phyloP scores from a whole-genome alignment of 2,888 invertebrate genomes.

The Tetrapedia diversipes region DNA sequence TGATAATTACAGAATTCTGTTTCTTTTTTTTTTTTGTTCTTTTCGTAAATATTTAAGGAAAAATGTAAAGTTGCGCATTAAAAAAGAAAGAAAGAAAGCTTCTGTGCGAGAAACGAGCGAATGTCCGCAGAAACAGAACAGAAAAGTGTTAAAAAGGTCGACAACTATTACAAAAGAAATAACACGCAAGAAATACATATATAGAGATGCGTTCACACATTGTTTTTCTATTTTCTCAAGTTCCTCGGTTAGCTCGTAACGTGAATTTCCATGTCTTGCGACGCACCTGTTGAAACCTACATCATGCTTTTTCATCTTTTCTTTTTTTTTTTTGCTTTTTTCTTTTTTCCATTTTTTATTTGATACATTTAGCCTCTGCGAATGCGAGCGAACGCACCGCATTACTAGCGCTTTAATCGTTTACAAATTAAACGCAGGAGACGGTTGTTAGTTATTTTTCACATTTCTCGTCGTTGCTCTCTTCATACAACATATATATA shows the following conservation, averaged over 20 bases:
- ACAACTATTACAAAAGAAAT: constrained; percentile 5
- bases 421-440: constrained; percentile 62
- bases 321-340: background rate
- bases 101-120: constrained; percentile 5
- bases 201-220: constrained; percentile 11
- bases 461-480: constrained; percentile 39
- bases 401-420: constrained; percentile 50
- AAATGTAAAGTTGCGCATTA: background rate
- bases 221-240: constrained; percentile 1
- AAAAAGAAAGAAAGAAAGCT: constrained; percentile 27
- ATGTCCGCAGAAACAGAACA: background rate
- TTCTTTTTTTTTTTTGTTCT: no score
- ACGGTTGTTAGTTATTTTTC: constrained; percentile 38
- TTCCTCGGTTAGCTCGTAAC: constrained; percentile 31
- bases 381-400: constrained; percentile 40
- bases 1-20: background rate
- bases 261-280: constrained; percentile 26
- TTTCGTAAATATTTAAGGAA: background rate
- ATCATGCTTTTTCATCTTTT: constrained; percentile 25
- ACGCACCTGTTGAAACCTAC: constrained; percentile 42
- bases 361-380: constrained; percentile 61
- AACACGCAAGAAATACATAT: constrained; percentile 37
- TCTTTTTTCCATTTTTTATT: constrained; percentile 27
- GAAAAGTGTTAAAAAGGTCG: background rate
- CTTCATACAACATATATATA: constrained; percentile 6